Percentiles rank a stretch among this genome's conserved stretches.
phyloP scores from a whole-genome alignment of 2,888 invertebrate genomes.

The Elmis aenea region DNA sequence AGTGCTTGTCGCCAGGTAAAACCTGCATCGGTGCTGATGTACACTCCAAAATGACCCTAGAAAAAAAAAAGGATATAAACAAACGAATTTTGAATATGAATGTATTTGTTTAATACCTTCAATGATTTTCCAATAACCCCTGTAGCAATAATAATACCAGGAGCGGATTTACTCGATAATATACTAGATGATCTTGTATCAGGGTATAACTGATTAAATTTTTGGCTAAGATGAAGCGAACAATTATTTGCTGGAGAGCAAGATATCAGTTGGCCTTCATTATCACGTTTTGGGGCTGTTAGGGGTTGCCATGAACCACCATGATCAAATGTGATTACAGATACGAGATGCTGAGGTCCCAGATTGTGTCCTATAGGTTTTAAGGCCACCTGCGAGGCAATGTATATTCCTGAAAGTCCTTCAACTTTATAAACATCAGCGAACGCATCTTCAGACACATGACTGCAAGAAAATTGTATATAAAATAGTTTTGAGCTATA shows the following conservation, averaged over 20 bases:
- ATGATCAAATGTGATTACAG: conserved; percentile 81
- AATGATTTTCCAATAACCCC: conserved; percentile 73
- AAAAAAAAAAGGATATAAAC: no score
- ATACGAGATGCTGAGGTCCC: conserved; percentile 70
- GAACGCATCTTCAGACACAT: conserved; percentile 74
- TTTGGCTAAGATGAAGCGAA: conserved; percentile 82
- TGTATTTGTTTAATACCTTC: conserved; percentile 48
- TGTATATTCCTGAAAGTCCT: conserved; percentile 82
- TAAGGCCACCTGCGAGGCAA: conserved; percentile 70
- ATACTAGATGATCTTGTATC: conserved; percentile 75
- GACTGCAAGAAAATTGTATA: conserved; percentile 50
- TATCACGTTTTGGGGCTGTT: conserved; percentile 64
- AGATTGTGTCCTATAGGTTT: conserved; percentile 54
- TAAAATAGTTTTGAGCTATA: conserved; percentile 7
- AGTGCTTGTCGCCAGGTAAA: conserved; percentile 70
- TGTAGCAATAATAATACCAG: conserved; percentile 83
- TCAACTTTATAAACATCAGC: conserved; percentile 84
- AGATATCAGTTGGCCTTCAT: conserved; percentile 61
- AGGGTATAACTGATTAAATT: conserved; percentile 78
- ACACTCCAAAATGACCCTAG: conserved; percentile 70
- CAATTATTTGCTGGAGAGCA: conserved; percentile 66
- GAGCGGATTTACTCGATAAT: conserved; percentile 80
- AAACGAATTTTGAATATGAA: no score
- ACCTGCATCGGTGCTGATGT: conserved; percentile 76
- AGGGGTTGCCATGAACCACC: conserved; percentile 79